A percentile compares a stretch with the other conserved stretches of the same genome.
Conservation (phyloP, 2,888 invertebrate species). For the Crossocerus cetratus region DNA sequence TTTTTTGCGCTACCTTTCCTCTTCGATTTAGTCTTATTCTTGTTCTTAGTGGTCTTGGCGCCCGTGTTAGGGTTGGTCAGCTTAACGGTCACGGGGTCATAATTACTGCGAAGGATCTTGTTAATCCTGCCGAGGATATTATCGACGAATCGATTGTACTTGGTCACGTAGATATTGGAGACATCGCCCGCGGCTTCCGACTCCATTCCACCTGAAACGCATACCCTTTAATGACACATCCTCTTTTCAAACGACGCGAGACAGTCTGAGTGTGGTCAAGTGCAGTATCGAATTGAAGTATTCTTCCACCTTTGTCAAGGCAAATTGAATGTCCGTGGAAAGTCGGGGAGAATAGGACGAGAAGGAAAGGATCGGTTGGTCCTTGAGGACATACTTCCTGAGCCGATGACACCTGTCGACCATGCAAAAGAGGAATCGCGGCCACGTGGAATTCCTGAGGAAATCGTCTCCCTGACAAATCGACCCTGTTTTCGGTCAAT, state of each 20-base stretch:
- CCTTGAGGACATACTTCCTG: slow-evolving; percentile 57
- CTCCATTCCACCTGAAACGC: slow-evolving; percentile 77
- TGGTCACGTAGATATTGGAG: slow-evolving; percentile 86
- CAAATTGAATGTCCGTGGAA: not conserved
- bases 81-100: slow-evolving; percentile 91
- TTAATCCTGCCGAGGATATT: slow-evolving; percentile 90
- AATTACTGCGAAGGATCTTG: slow-evolving; percentile 86
- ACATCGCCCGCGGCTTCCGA: slow-evolving; percentile 73
- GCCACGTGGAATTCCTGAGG: not conserved
- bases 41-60: slow-evolving; percentile 78
- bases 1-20: slow-evolving; percentile 63
- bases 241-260: not conserved
- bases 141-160: slow-evolving; percentile 92
- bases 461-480: not conserved
- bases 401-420: slow-evolving; percentile 33
- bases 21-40: slow-evolving; percentile 66
- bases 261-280: not conserved
- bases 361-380: no score
- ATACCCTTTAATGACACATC: not conserved
- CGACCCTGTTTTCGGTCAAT: not conserved
- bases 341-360: slow-evolving; percentile 6
- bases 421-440: slow-evolving; percentile 43
- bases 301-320: not conserved
- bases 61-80: slow-evolving; percentile 80
- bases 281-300: not conserved